Evolutionary conservation across 2,888 invertebrate species (phyloP), one percentile per base, ranked within the genome.

Genomic region (Theretra japonica): DNA sequence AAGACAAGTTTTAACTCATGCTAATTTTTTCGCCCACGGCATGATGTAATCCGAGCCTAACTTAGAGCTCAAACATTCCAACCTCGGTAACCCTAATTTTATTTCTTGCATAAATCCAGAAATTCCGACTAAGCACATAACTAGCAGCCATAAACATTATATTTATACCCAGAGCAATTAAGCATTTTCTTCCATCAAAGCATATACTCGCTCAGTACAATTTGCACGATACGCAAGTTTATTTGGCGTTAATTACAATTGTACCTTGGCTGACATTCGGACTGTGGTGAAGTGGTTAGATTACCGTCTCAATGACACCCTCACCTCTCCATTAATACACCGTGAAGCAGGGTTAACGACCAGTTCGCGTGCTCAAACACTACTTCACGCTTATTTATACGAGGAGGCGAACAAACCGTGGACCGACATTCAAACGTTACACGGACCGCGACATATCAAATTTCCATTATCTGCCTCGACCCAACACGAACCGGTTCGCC

Each of bases 361-460:
- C 89, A 80, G 85, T 87, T 94, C 86, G 94, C 94, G 94, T 94
- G 94, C 87, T 87, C 79, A 79, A 80, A 79, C 84, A 86, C 89
- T 87, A 88, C 92, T 92, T 90, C 86, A 90, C 87, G 92, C 89
- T 91, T 93, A 91, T 94, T 93, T 93, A 92, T 91, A 91, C 88
- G 86, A 87, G 84, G 90, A 88, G 83, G 85, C 87, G 85, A 88
- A 88, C 88, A 88, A 89, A 90, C 89, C 82, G 79, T 80, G 81
- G 81, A 80, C 83, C 86, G 83, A 86, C 88, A 87, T 89, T 90
- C 88, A 87, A 90, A 88, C 86, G 85, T 86, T 86, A 85, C 87
- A 86, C 80, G 82, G 84, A 79, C 82, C 82, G 88, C 87, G 89
- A 91, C 91, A 92, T 93, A 93, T 93, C 91, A 92, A 91, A 90